Conservation (phyloP, 2,888 invertebrate species). For the Epinotia bilunana region DNA sequence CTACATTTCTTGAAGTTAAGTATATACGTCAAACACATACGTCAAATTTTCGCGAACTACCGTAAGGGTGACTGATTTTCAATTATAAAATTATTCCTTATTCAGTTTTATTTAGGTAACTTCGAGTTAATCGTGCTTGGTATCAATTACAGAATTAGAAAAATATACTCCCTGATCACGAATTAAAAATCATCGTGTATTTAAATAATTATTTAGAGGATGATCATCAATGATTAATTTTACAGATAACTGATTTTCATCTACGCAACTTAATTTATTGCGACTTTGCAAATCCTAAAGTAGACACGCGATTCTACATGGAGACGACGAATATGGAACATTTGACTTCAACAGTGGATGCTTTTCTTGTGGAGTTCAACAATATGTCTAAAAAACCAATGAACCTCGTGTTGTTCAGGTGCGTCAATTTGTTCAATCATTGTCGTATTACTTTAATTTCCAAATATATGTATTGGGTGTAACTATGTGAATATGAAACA, state of each 20-base stretch:
- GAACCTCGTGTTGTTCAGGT: slow-evolving; percentile 96
- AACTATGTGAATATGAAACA: slow-evolving; percentile 59
- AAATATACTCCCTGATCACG: too few relatives aligned
- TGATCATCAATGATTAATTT: slow-evolving; percentile 37
- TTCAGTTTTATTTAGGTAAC: too few relatives aligned
- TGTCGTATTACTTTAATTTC: neutral
- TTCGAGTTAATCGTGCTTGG: too few relatives aligned
- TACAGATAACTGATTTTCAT: slow-evolving; percentile 90
- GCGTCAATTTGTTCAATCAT: neutral
- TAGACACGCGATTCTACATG: slow-evolving; percentile 93
- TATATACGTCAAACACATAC: too few relatives aligned
- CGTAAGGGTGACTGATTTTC: too few relatives aligned
- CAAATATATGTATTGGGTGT: too few relatives aligned
- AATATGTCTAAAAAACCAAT: slow-evolving; percentile 98
- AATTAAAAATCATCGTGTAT: too few relatives aligned
- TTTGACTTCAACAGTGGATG: slow-evolving; percentile 92
- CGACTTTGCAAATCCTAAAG: slow-evolving; percentile 97
- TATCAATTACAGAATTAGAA: too few relatives aligned
- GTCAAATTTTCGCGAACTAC: too few relatives aligned
- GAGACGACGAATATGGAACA: slow-evolving; percentile 94
- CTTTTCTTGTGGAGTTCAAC: slow-evolving; percentile 95
- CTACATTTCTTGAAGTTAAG: too few relatives aligned
- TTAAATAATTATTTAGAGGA: neutral
- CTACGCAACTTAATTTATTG: slow-evolving; percentile 95
- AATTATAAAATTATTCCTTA: too few relatives aligned